A percentile compares a stretch with the other conserved stretches of the same genome.
Conservation (phyloP, 2,113 vertebrate species). For the Mesembrinibis cayennensis region DNA sequence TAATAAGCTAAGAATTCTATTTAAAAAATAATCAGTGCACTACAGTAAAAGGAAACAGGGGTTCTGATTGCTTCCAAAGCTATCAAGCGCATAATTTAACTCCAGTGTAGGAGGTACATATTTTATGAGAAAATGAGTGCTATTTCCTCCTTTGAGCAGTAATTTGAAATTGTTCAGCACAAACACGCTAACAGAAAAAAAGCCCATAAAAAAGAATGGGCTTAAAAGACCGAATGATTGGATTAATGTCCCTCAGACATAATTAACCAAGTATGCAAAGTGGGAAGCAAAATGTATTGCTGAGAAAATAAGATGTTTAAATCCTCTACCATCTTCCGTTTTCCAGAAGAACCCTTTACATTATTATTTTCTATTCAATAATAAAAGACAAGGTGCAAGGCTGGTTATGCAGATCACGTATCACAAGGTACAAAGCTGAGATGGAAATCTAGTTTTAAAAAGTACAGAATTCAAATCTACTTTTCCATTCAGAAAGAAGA, state of each 20-base stretch:
- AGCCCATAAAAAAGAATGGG: neutral
- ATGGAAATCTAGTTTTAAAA: neutral
- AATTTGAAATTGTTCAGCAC: neutral
- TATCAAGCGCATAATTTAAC: neutral
- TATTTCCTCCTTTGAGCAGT: neutral
- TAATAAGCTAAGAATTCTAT: neutral
- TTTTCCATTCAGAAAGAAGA: neutral
- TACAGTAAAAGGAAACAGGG: neutral
- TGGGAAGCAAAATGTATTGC: neutral
- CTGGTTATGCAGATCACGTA: neutral
- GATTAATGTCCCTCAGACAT: neutral
- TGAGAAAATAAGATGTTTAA: neutral
- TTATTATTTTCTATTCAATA: neutral
- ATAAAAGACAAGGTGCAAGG: neutral
- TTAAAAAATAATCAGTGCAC: neutral
- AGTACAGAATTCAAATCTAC: neutral
- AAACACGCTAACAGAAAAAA: neutral
- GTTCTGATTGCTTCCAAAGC: conserved; percentile 1
- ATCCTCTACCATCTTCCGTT: neutral
- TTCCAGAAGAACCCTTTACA: neutral
- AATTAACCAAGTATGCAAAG: neutral
- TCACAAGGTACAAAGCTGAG: neutral
- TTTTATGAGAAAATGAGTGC: neutral
- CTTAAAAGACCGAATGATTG: neutral
- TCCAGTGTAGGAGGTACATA: neutral